Conservation (phyloP, 2,888 invertebrate genomes). For the Sphecodes monilicornis region DNA sequence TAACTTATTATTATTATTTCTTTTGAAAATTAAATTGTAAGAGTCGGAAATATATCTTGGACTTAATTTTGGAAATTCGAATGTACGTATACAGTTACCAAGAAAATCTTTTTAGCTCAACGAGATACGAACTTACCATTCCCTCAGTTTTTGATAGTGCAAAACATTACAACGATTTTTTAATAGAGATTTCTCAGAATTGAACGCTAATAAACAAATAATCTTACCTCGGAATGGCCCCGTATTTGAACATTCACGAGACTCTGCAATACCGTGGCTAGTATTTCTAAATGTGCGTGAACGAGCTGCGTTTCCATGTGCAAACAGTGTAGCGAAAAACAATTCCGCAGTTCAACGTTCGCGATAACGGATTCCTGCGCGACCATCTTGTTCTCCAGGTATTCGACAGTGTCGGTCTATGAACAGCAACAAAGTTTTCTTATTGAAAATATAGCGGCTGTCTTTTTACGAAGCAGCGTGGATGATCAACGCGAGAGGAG, state of each 20-base stretch:
- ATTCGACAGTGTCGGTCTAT: slow-evolving; percentile 87
- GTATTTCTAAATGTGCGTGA: slow-evolving; percentile 87
- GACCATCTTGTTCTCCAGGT: slow-evolving; percentile 87
- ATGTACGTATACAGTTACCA: neutral
- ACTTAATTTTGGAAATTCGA: too few relatives aligned
- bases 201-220: neutral
- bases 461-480: neutral
- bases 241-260: slow-evolving; percentile 86
- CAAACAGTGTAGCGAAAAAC: slow-evolving; percentile 87
- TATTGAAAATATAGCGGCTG: neutral
- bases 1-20: too few relatives aligned
- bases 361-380: slow-evolving; percentile 88
- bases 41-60: too few relatives aligned
- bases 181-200: neutral
- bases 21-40: too few relatives aligned
- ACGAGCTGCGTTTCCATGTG: slow-evolving; percentile 88
- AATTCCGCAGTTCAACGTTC: slow-evolving; percentile 87
- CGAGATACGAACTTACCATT: slow-evolving; percentile 33
- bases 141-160: slow-evolving; percentile 9
- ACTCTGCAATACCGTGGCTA: slow-evolving; percentile 86
- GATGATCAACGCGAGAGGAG: neutral
- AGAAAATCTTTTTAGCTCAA: neutral
- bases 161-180: slow-evolving; percentile 3
- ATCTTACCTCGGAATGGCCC: slow-evolving; percentile 86
- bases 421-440: slow-evolving; percentile 41